Conservation (phyloP, 2,113 vertebrate genomes). For the Halcyon malimbica region DNA sequence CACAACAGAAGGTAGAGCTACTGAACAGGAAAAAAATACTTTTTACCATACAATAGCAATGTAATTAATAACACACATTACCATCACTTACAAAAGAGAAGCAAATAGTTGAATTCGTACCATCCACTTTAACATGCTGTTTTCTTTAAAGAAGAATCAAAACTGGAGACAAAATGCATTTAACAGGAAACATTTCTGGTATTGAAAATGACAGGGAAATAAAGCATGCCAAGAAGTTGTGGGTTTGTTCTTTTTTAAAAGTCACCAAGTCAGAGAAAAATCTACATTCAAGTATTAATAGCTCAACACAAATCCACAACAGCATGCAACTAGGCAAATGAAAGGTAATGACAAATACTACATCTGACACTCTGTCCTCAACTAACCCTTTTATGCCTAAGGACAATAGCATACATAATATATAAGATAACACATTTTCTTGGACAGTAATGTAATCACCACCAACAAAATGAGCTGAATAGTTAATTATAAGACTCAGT, state of each 20-base stretch:
- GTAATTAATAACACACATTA: slow-evolving; percentile 48
- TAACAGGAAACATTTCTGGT: neutral
- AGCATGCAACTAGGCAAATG: slow-evolving; percentile 10
- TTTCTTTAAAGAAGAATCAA: neutral
- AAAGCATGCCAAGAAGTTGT: neutral
- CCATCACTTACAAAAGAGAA: slow-evolving; percentile 37
- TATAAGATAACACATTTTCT: neutral
- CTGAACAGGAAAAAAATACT: neutral
- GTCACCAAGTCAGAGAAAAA: neutral
- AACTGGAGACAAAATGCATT: neutral
- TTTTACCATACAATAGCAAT: neutral
- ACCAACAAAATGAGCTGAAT: neutral
- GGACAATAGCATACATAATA: neutral
- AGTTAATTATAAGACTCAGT: neutral
- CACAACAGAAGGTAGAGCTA: slow-evolving; percentile 18
- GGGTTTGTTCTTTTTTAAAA: neutral
- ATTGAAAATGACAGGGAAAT: slow-evolving; percentile 26
- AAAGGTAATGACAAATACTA: slow-evolving; percentile 21
- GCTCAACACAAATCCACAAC: neutral
- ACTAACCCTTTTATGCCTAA: neutral
- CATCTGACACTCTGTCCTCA: slow-evolving; percentile 23
- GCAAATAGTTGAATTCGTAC: slow-evolving; percentile 1
- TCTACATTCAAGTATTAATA: neutral
- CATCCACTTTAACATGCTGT: neutral
- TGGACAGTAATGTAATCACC: slow-evolving; percentile 13